Conservation (phyloP, 2,113 vertebrate genomes). For the Pan troglodytes region NHGRI_mPanTro3-v2.1_pri NC_072412.2:64881501-64882000, state of each 20-base stretch:
- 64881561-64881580: background rate
- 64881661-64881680: slow-evolving; percentile 10
- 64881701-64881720: background rate
- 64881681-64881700: background rate
- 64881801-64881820: background rate
- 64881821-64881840: background rate
- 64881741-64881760: background rate
- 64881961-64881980: background rate
- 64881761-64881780: background rate
- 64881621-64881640: background rate
- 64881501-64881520: background rate
- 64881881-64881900: slow-evolving; percentile 2
- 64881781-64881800: background rate
- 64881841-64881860: slow-evolving; percentile 7
- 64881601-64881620: slow-evolving; percentile 28
- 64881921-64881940: background rate
- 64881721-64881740: slow-evolving; percentile 10
- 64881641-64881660: background rate
- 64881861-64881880: background rate
- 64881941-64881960: background rate
- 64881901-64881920: background rate
- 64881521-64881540: background rate
- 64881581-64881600: background rate
- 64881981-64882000: background rate
- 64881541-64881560: background rate